A percentile compares a stretch with the other conserved stretches of the same genome.
phyloP scores from a whole-genome alignment of 2,797 vertebrate genomes.

The Fistularia commersonii region DNA sequence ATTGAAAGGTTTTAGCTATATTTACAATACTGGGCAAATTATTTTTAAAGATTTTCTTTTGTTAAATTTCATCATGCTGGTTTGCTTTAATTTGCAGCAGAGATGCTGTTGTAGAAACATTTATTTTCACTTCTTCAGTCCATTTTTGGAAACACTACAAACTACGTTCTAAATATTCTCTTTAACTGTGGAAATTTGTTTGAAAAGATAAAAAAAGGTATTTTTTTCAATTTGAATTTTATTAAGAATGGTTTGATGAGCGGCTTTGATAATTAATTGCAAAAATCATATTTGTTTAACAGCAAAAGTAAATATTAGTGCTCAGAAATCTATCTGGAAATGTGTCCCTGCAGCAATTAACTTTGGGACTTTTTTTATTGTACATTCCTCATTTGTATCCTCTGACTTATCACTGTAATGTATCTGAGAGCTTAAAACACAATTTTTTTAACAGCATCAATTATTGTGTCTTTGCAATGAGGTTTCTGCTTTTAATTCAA shows the following conservation, averaged over 20 bases:
- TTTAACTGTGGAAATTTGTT: too few relatives aligned
- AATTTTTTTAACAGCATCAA: too few relatives aligned
- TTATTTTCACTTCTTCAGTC: slow-evolving; percentile 1
- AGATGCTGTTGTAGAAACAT: not conserved
- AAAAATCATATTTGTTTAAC: not conserved
- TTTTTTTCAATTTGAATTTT: too few relatives aligned
- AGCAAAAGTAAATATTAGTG: not conserved
- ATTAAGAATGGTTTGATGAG: too few relatives aligned
- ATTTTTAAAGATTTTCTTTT: slow-evolving; percentile 1
- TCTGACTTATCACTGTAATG: too few relatives aligned
- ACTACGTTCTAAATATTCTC: slow-evolving; percentile 7
- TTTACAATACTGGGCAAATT: not conserved
- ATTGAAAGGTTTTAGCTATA: slow-evolving; percentile 6
- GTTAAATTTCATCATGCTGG: slow-evolving; percentile 17
- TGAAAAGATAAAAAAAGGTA: too few relatives aligned
- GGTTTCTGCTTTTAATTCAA: not conserved
- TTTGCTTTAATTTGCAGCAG: slow-evolving; percentile 7
- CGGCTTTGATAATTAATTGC: not conserved
- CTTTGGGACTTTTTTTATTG: too few relatives aligned
- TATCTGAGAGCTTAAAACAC: too few relatives aligned
- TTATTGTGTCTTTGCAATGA: not conserved
- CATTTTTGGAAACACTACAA: not conserved
- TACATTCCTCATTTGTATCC: too few relatives aligned
- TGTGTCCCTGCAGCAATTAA: not conserved
- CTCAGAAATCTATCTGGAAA: not conserved